phyloP scores from a whole-genome alignment of 2,113 vertebrate species.

The Casuarius casuarius region DNA sequence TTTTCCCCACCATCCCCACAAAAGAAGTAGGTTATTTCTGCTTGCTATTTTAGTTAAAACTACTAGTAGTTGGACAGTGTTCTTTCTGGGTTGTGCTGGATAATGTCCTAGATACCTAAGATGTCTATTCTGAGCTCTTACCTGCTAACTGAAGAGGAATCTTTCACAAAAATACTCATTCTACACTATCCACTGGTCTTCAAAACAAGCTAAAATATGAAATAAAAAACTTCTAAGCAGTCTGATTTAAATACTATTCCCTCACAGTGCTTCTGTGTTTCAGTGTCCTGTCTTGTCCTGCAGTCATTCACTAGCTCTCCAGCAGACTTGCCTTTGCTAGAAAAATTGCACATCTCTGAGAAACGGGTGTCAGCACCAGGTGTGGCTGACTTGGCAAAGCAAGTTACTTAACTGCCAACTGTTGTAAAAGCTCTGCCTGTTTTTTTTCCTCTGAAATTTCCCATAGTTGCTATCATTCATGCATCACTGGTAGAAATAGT shows the following conservation, averaged over 20 bases:
- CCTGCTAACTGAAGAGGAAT: neutral
- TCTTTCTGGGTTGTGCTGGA: neutral
- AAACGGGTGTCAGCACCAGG: slow-evolving; percentile 17
- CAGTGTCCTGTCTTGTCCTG: neutral
- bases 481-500: neutral
- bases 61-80: neutral
- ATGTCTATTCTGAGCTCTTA: neutral
- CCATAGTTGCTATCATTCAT: neutral
- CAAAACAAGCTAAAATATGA: neutral
- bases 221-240: neutral
- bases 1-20: neutral
- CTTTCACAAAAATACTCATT: neutral
- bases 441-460: neutral
- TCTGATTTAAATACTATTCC: neutral
- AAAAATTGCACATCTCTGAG: neutral
- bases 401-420: neutral
- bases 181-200: neutral
- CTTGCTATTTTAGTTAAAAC: neutral
- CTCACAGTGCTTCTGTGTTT: neutral
- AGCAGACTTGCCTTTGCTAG: neutral
- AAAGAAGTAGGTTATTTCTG: neutral
- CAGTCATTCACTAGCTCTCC: neutral
- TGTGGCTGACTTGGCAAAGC: slow-evolving; percentile 30
- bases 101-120: neutral
- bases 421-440: neutral